Percentiles rank a stretch among this genome's conserved stretches.
Conservation (phyloP, 2,888 invertebrate species). For the Junonia oenone region DNA sequence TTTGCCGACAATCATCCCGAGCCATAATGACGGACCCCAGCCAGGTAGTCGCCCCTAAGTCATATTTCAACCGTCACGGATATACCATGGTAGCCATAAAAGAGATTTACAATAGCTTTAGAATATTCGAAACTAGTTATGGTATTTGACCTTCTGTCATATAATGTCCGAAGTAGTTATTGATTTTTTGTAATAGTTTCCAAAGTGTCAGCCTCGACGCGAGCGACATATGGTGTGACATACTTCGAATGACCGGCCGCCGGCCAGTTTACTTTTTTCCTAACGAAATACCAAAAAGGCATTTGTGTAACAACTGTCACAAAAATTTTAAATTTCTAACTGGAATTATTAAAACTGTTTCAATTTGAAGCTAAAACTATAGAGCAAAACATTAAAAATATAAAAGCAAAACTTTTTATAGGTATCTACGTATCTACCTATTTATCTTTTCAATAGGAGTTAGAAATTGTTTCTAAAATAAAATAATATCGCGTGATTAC, state of each 20-base stretch:
- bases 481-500: background rate
- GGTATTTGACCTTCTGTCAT: constrained; percentile 65
- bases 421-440: too few species aligned
- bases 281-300: constrained; percentile 25
- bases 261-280: constrained; percentile 51
- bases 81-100: constrained; percentile 55
- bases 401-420: too few species aligned
- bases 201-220: constrained; percentile 47
- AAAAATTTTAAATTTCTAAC: constrained; percentile 25
- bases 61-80: constrained; percentile 75
- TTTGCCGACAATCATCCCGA: constrained; percentile 70
- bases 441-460: too few species aligned
- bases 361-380: background rate
- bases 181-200: constrained; percentile 60
- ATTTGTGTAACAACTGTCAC: constrained; percentile 43
- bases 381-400: background rate
- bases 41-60: constrained; percentile 74
- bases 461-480: too few species aligned
- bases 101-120: constrained; percentile 62
- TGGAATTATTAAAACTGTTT: background rate
- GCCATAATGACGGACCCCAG: constrained; percentile 72
- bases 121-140: constrained; percentile 71
- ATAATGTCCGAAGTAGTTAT: constrained; percentile 50
- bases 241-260: constrained; percentile 56
- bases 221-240: constrained; percentile 64